Base-by-base conservation (phyloP, 2,797 vertebrate genomes). In the Rousettus madagascariensis region DNA sequence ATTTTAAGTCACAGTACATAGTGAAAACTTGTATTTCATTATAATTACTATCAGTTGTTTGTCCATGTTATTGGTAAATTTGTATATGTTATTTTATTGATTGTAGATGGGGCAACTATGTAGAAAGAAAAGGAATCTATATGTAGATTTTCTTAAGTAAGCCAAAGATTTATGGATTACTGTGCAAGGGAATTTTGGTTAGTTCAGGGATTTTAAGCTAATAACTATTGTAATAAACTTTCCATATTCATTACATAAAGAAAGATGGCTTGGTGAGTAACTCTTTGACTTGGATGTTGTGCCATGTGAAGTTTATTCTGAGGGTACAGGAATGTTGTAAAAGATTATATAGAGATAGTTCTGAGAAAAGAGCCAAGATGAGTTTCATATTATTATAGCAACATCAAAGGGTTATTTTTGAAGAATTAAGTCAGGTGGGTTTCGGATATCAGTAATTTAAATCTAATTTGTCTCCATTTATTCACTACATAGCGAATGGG, bases 381-480 rank as follows among this genome's bases (percentile, higher is more conserved):
- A 78, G 61, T 7, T 61, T 91, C 80, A 26, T 63, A 26, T 24
- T 61, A 87, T 71, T 72, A 30, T 46, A 77, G 43, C 12, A 82
- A 9, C 20, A 53, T 66, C 33, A 86, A n/a, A 86, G 43, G 9
- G 11, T 66, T 71, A 22, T 63, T 90, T 89, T 12, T 91, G 26
- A 93, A 90, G 49, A 95, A 43, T 94, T 94, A 59, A 94, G 57
- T 79, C 46, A 53, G 55, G 17, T 91, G 36, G 28, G 17, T 43
- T 88, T 94, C 46, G 86, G 10, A 82, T 57, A 36, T 72, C 71
- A 85, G n/a, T 90, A 78, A 91, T 86, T 79, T 94, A 85, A 93
- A 74, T 94, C 28, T 66, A 59, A 66, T 38, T 71, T 87, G 30
- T 90, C 83, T 57, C 46, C 15, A 22, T 86, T 91, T 92, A 53